Evolutionary conservation across 2,797 vertebrate species (phyloP).

Genomic region (Thalassophryne amazonica): DNA sequence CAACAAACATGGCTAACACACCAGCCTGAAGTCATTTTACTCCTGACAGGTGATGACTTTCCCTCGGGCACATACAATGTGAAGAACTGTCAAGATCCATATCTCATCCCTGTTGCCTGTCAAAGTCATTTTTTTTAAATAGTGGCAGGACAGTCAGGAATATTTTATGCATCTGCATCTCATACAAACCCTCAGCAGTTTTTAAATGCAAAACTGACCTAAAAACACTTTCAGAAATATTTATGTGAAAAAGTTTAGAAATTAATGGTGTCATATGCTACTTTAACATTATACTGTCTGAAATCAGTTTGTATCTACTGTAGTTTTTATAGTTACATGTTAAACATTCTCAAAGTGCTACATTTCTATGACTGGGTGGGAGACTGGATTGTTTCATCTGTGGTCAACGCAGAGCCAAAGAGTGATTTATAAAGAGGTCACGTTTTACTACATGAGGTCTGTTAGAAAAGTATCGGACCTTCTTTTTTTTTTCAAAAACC

Average conservation of each 20-base stretch:
- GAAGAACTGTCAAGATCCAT: conserved; percentile 49
- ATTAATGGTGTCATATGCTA: not conserved
- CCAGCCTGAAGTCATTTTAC: conserved; percentile 39
- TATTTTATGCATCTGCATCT: conserved; percentile 14
- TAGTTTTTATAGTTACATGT: no score
- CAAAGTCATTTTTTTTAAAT: conserved; percentile 21
- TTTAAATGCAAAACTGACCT: conserved; percentile 5
- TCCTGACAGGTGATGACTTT: conserved; percentile 47
- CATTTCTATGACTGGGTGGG: no score
- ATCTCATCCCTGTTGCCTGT: conserved; percentile 39
- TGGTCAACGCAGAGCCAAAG: no score
- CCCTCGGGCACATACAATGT: conserved; percentile 47
- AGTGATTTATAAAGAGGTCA: no score
- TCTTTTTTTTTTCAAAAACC: no score
- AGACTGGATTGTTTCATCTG: no score
- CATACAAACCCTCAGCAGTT: not conserved
- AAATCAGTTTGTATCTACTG: no score
- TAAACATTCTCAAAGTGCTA: no score
- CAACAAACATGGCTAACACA: conserved; percentile 28
- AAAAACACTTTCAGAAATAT: not conserved
- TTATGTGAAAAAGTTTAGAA: not conserved
- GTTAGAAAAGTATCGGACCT: no score
- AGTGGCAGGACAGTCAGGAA: conserved; percentile 13
- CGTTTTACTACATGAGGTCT: no score
- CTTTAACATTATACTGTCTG: not conserved